Evolutionary conservation across 2,113 vertebrate species (phyloP).

Genomic region (Cygnus buccinator): DNA sequence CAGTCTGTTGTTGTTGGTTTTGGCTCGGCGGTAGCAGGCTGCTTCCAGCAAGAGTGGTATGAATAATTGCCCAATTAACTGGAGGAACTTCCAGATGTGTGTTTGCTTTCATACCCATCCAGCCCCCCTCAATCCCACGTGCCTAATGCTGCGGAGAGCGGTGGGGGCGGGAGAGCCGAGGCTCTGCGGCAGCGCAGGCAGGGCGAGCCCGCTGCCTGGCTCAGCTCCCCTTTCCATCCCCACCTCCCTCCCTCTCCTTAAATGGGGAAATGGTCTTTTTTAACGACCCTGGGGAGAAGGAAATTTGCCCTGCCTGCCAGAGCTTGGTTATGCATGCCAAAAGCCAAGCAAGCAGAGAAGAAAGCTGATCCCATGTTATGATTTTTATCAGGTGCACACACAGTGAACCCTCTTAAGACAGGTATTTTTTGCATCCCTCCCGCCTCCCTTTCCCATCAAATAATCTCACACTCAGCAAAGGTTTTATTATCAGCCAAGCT

Average conservation of each 20-base stretch:
- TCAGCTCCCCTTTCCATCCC: conserved; percentile 6
- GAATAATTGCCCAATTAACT: conserved; percentile 77
- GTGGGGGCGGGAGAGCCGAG: neutral
- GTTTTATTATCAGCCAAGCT: conserved; percentile 1
- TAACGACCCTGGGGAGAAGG: conserved; percentile 49
- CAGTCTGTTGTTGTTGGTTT: conserved; percentile 61
- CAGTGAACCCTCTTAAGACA: conserved; percentile 42
- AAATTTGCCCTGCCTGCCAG: conserved; percentile 54
- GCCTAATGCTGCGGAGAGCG: neutral
- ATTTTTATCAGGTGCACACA: conserved; percentile 71
- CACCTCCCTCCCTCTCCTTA: conserved; percentile 38
- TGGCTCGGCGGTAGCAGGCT: conserved; percentile 61
- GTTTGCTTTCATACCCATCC: conserved; percentile 68
- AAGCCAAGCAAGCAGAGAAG: conserved; percentile 41
- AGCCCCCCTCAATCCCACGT: conserved; percentile 47
- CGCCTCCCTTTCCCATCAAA: neutral
- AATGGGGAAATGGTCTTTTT: conserved; percentile 66
- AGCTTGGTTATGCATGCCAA: conserved; percentile 23
- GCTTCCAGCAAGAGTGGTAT: conserved; percentile 70
- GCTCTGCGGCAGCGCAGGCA: neutral
- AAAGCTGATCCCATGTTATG: conserved; percentile 63
- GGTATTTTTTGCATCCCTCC: neutral
- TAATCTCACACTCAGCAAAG: neutral
- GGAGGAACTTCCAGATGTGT: conserved; percentile 75
- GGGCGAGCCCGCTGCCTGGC: neutral